A percentile compares a stretch with the other conserved stretches of the same genome.
These are phyloP conservation scores for Clarias laeviceps DNA, from an alignment of 2,797 vertebrate genomes.

Conservation along the genomic window DNA sequence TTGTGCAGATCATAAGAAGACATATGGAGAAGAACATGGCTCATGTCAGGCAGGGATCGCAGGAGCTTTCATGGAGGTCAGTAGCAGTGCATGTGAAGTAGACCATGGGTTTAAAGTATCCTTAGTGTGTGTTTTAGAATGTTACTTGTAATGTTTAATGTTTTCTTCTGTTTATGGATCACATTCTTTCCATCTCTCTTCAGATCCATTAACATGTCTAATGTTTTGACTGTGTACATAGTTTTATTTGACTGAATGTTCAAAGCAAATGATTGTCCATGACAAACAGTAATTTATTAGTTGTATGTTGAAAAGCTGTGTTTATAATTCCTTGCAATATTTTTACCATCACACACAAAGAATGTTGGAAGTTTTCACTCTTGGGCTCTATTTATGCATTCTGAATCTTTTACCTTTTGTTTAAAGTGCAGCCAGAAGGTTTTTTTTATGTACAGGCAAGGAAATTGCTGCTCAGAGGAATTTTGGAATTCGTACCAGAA, in stretches of 20 bases:
- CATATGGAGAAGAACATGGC: constrained; percentile 98
- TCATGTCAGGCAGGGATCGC: constrained; percentile 98
- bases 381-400: constrained; percentile 3
- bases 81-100: constrained; percentile 63
- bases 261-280: background rate
- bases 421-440: constrained; percentile 39
- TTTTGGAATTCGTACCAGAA: constrained; percentile 43
- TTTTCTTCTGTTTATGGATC: constrained; percentile 18
- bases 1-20: constrained; percentile 95
- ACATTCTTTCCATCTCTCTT: constrained; percentile 14
- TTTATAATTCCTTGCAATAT: background rate
- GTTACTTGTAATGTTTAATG: background rate
- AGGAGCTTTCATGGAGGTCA: constrained; percentile 92
- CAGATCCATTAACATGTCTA: constrained; percentile 2
- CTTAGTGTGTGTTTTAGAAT: constrained; percentile 26
- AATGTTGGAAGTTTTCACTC: constrained; percentile 27
- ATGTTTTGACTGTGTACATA: background rate
- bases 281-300: background rate
- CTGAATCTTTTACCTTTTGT: constrained; percentile 29
- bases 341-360: background rate
- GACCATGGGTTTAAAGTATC: constrained; percentile 9
- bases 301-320: constrained; percentile 29
- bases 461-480: constrained; percentile 28
- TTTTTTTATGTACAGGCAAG: constrained; percentile 20
- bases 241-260: constrained; percentile 7